Evolutionary conservation across 2,888 invertebrate species (phyloP), one percentile per base, ranked within the genome.

Genomic region (Drosophila pseudotakahashii): DNA sequence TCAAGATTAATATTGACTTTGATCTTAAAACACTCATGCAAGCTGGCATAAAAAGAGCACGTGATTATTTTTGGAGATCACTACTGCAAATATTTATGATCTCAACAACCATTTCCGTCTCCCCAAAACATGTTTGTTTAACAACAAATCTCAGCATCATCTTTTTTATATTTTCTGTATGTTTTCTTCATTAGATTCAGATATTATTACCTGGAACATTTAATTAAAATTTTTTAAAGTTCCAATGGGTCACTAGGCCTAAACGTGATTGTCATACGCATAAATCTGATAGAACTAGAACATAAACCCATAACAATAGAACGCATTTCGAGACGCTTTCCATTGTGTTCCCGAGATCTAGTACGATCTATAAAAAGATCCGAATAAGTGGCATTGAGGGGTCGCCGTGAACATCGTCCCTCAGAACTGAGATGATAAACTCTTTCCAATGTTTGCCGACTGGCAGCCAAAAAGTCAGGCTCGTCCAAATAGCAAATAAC

Each of bases 401-500:
- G 44, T 68, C 54, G 57, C 74, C 36, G 70, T 26, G 64, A 34
- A n/a, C n/a, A n/a, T n/a, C n/a, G n/a, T 39, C 37, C n/a, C 30
- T 45, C 11, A 1, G 14, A 61, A 7, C 32, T 30, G 7, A 30
- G 36, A 7, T 30, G 37, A 66, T 52, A 64, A 64, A 64, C 66
- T 66, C 67, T 53, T 45, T 66, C 10, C 16, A 52, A 52, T 44
- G 51, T 45, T 51, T 51, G 52, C 44, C 4, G 47, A 32, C 16
- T 59, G 51, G 53, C 51, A 37, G 45, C 34, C 37, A 7, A 58
- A 58, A 58, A 48, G 34, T 48, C 58, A 41, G 57, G n/a, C n/a
- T 11, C 32, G 50, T 54, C 60, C 74, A 85, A 84, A 84, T 71
- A 85, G 32, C 79, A 71, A 84, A 84, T 71, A 85, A 36, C 79